phyloP scores from a whole-genome alignment of 1,140 invertebrate genomes.

The Globodera rostochiensis region DNA sequence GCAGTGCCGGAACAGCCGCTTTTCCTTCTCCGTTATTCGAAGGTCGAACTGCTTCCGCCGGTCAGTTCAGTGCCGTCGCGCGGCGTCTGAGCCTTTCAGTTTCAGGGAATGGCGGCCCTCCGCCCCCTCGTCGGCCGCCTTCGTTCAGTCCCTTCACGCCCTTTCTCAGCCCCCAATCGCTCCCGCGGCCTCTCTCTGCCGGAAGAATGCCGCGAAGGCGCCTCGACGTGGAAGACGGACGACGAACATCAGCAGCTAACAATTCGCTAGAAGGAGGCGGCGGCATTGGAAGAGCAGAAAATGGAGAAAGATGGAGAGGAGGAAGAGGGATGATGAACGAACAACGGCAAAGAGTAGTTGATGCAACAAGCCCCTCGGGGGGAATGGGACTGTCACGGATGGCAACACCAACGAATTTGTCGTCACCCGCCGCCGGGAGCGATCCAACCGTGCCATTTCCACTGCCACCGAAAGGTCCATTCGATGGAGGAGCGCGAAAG shows the following conservation, averaged over 20 bases:
- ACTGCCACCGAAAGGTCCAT: constrained; percentile 11
- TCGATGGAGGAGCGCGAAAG: not conserved
- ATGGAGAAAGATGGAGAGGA: not conserved
- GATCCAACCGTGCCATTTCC: constrained; percentile 2
- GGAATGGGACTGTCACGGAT: not conserved
- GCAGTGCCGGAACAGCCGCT: no score
- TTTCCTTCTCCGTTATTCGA: not conserved
- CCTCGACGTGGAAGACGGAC: not conserved
- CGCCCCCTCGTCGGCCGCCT: not conserved
- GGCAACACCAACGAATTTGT: constrained; percentile 16
- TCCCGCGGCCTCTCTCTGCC: constrained; percentile 21
- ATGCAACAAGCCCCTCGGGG: not conserved
- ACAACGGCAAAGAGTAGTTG: not conserved
- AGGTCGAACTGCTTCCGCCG: not conserved
- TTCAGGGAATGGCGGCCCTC: not conserved
- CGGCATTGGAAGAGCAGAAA: not conserved
- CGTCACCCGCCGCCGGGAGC: not conserved
- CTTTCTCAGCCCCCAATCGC: constrained; percentile 16
- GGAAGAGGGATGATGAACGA: constrained; percentile 9
- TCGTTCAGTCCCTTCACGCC: constrained; percentile 22
- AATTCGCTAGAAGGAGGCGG: not conserved
- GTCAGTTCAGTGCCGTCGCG: not conserved
- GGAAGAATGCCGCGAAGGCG: not conserved
- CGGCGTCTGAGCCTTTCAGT: not conserved
- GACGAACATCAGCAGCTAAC: not conserved